Evolutionary conservation across 1,140 invertebrate genomes (phyloP), one percentile per base, ranked within the genome.

Genomic region (Caenorhabditis remanei): DNA sequence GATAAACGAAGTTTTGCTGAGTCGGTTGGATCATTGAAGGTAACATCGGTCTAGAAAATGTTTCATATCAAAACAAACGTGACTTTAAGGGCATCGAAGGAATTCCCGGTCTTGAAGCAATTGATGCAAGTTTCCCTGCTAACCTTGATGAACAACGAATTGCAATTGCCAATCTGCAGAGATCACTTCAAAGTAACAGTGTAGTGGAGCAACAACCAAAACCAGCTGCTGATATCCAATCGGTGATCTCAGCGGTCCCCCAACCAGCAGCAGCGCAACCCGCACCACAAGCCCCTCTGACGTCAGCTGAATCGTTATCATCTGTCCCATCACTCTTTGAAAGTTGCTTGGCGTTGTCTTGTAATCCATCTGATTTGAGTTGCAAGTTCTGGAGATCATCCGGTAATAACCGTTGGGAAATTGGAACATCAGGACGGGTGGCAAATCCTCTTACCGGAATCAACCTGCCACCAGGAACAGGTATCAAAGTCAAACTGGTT

Each of bases 361-460:
- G 88, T 83, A 88, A 89, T 67, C 87, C 88, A 40, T 85, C 88
- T 50, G 82, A 87, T 43, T 84, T 88, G 43, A 88, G 63, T 65
- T 88, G 87, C 83, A 88, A 88, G 41, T 88, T 88, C 82, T 88
- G 87, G 87, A 24, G 87, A 61, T 88, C 87, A 82, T 63, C 83
- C 58, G 87, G 87, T 43, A 85, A 85, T 82, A 88, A 88, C 75
- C 83, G 85, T 6, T 89, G 88, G 88, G 88, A 89, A 79, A 86
- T 89, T 63, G 88, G 83, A 9, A 58, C 56, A 50, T 84, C 86
- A 4, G 75, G 85, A 24, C 21, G 88, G 13, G 71, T 88, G 56
- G 63, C 87, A 65, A 89, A 85, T 85, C 88, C 88, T 13, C 75
- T 88, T 32, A 88, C 88, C 8, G 88, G 87, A 85, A 87, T 89